Evolutionary conservation across 2,888 invertebrate genomes (phyloP), one percentile per base, ranked within the genome.

Genomic region (Pinctada fucata): DNA sequence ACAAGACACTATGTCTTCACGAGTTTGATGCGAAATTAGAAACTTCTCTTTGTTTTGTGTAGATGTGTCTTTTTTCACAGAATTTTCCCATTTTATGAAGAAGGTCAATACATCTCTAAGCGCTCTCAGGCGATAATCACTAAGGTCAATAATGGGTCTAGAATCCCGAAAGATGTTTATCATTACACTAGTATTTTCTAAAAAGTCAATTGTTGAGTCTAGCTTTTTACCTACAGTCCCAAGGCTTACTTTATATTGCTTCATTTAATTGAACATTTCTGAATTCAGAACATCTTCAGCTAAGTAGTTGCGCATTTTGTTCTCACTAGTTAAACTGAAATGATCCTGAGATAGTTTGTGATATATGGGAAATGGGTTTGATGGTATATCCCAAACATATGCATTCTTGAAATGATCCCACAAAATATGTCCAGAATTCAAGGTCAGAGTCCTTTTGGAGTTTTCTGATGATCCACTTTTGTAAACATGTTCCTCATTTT

Each of bases 211-310:
- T 16, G 73, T 76, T 49, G 79, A 63, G 49, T 78, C 50, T 31
- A 83, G 71, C 8, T 71, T 13, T 16, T 63, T 72, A 13, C 78
- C 70, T n/a, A 75, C 68, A 48, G 10, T 80, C 13, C 74, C 80
- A 5, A 81, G 72, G 64, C 50, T 64, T 2, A 50, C 48, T 45
- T 76, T 16, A 70, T 84, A 85, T 0, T 47, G 3, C 13, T 72
- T 51, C 79, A 85, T 81, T 2, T 83, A 70, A 68, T 84, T 70
- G 3, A 84, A 64, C 83, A 85, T 81, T 45, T 85, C 74, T 16
- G 50, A 13, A 81, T n/a, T n/a, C n/a, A n/a, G n/a, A n/a, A n/a
- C n/a, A n/a, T n/a, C n/a, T n/a, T n/a, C n/a, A n/a, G n/a, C 84
- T 3, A 78, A 51, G 50, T 78, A 68, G 48, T 84, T 84, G 48